Evolutionary conservation across 2,888 invertebrate genomes (phyloP), one percentile per base, ranked within the genome.

Genomic region (Argyresthia goedartella): DNA sequence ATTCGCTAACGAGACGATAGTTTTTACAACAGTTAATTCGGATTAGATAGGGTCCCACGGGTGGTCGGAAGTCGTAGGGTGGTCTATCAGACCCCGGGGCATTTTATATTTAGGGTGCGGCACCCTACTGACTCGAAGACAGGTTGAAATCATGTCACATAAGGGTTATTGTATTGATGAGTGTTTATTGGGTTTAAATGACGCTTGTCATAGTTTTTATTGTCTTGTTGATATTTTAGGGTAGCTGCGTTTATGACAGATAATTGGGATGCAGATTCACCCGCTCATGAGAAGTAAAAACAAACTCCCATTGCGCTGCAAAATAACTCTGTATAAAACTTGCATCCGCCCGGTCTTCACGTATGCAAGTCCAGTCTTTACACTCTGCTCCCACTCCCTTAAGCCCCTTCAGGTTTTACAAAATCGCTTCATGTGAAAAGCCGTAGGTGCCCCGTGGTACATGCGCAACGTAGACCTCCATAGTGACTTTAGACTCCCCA

Each of bases 21-120:
- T 56, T 80, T 80, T 80, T 78, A 71, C 71, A 81, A 80, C 73
- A 74, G 77, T 78, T 81, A 79, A 80, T 77, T 78, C 76, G 75
- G 79, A 74, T 79, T 77, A 80, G 75, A 78, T 81, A 76, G 67
- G 73, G 74, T 82, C 81, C 82, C 84, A 71, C 71, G 84, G 85
- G 85, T 82, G 82, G 84, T 69, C 25, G 25, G 25, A n/a, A n/a
- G 25, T 2, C 76, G 59, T 45, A 42, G 55, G 50, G 58, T 52
- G 52, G 47, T 54, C 39, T 45, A 25, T 34, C 13, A 33, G 48
- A 36, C 45, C 49, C 49, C 46, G 39, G n/a, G 16, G 14, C 34
- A 25, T 51, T 49, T 39, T 47, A 8, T 14, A 13, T 13, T n/a
- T n/a, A 42, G 41, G 44, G 71, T 33, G 2, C 59, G 63, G 65